Base-by-base conservation (phyloP, 92 coral and sea anemone genomes). In the Epizoanthus illoricatus region DNA sequence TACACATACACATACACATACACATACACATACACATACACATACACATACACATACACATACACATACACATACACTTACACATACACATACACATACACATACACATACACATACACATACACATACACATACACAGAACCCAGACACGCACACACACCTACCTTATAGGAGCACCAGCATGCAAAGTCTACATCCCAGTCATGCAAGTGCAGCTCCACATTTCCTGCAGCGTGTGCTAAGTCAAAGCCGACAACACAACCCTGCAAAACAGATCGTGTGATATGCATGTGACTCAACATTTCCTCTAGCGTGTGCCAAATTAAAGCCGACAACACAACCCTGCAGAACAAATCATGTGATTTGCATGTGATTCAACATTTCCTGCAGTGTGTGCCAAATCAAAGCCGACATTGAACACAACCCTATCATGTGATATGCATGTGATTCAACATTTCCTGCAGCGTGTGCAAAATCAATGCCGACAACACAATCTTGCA, bases 181-280 rank as follows among this genome's bases (percentile, higher is more conserved):
- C 98, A 93, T 3, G 99, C 99, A 85, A 93, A 97, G 86, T 97
- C 99, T 1, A 97, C 99, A 75, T 90, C 81, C 99, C 99, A 97
- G 76, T 92, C 97, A 83, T 97, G 98, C 59, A 97, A 90, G 49
- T 85, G 87, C 23, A 97, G 81, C 75, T 91, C 98, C 2, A 97
- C 99, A 87, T 97, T 97, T 4, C 99, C 99, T 41, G 40, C 97
- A 42, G 99, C 99, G 73, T 97, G 99, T 2, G 99, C 99, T 72
- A 28, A 28, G 33, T 28, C 33, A 28, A 28, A 28, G 33, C 33
- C 16, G 15, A 71, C 40, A 40, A 73, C 66, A 73, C 10, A 56
- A 13, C 71, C 5, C 24, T 40, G 8, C 13, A 43, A 18, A 10
- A 11, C 69, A 47, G 40, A 19, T 56, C 33, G 1, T 28, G 33